Evolutionary conservation across 2,797 vertebrate species (phyloP), one percentile per base, ranked within the genome.

Genomic region (Lycodopsis pacificus): DNA sequence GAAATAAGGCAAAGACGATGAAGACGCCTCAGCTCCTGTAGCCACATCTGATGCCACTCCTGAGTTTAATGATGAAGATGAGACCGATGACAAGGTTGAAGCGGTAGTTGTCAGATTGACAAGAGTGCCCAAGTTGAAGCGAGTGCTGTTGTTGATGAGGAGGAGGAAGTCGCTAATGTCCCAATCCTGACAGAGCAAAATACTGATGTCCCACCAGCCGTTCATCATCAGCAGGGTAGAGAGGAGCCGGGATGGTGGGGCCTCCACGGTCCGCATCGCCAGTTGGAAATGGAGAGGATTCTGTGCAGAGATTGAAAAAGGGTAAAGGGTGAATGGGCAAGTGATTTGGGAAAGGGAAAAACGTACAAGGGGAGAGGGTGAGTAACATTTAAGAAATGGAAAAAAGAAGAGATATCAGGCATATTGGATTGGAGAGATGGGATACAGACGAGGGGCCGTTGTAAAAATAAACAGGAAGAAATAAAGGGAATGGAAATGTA

Each of bases 211-310:
- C 91, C 97, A 98, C 98, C 98, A 99, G 91, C 95, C 97, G 90
- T 99, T 99, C 96, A 98, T 97, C 14, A 95, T 94, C 87, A 99
- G 96, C 86, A 99, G 96, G 0, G 96, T 96, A 90, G 97, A 95
- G 90, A 98, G 96, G 77, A 99, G 95, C 92, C 86, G 96, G 91
- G 91, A 94, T 85, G 90, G 94, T 38, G 73, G 97, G 91, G 89
- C 95, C 73, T 91, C 91, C 58, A 85, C 71, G 0, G 85, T 96
- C 88, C 93, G 95, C 96, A 99, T 96, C 80, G 96, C 96, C 96
- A 99, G 96, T 91, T 99, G 98, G 78, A 99, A 96, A 90, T 99
- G 98, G 71, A 99, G 97, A 53, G 94, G 95, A 94, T 99, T 99
- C 98, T 99, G 94, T 86, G 57, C 73, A 57, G 71, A 67, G 82